phyloP scores from a whole-genome alignment of 2,888 invertebrate species.

The Mythimna loreyi region DNA sequence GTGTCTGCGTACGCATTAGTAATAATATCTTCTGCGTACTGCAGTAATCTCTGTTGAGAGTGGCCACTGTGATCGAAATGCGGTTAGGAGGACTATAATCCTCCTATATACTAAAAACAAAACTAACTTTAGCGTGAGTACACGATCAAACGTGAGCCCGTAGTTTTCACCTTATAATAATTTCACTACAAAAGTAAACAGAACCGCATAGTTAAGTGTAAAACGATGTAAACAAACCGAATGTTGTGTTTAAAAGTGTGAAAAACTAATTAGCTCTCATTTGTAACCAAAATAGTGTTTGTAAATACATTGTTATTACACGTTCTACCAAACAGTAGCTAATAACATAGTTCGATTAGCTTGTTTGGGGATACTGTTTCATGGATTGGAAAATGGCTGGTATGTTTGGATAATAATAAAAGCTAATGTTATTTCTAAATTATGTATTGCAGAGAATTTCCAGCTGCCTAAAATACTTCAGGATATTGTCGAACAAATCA shows the following conservation, averaged over 20 bases:
- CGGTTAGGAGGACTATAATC: no score
- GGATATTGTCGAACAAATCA: slow-evolving; percentile 2
- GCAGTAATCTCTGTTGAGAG: no score
- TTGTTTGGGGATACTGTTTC: slow-evolving; percentile 17
- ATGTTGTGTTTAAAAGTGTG: slow-evolving; percentile 34
- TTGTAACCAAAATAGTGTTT: slow-evolving; percentile 25
- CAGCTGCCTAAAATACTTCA: neutral
- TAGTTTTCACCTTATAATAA: slow-evolving; percentile 11
- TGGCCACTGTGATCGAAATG: no score
- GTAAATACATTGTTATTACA: slow-evolving; percentile 42
- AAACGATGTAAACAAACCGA: slow-evolving; percentile 35
- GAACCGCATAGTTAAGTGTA: slow-evolving; percentile 8
- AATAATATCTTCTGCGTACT: no score
- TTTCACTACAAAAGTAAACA: slow-evolving; percentile 17
- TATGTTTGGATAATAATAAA: slow-evolving; percentile 7
- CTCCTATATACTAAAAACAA: no score
- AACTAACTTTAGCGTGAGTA: no score
- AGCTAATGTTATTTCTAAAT: slow-evolving; percentile 20
- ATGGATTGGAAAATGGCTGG: neutral
- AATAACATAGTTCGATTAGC: slow-evolving; percentile 33
- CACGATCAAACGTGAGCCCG: no score
- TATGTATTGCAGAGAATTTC: neutral
- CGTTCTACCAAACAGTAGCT: slow-evolving; percentile 14
- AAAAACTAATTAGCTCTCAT: slow-evolving; percentile 47
- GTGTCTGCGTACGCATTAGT: no score